These are phyloP conservation scores for Cepaea hortensis DNA, from an alignment of 2,888 invertebrate genomes.

Conservation along the genomic window DNA sequence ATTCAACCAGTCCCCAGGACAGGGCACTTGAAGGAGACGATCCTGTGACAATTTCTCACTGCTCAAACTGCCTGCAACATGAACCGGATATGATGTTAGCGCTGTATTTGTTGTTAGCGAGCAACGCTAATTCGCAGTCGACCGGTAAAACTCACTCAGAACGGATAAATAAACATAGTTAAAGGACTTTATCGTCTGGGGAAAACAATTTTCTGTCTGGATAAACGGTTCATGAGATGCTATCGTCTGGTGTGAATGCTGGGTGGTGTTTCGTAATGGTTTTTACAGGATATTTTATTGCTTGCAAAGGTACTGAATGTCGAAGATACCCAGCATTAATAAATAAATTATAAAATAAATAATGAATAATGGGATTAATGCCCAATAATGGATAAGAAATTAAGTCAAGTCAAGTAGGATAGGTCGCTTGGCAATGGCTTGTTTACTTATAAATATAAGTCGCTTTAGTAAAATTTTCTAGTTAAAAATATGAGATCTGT, in stretches of 20 bases:
- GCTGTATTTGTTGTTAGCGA: conserved; percentile 34
- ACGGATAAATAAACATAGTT: too few relatives aligned
- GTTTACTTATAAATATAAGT: too few relatives aligned
- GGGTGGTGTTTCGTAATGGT: not conserved
- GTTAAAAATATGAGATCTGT: too few relatives aligned
- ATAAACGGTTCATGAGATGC: conserved; percentile 5
- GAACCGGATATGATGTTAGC: not conserved
- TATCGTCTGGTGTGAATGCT: not conserved
- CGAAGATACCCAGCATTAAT: too few relatives aligned
- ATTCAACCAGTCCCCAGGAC: too few relatives aligned
- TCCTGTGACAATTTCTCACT: not conserved
- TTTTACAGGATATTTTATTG: not conserved
- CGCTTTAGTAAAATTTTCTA: too few relatives aligned
- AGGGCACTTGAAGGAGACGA: too few relatives aligned
- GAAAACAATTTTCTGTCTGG: not conserved
- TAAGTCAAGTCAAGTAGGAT: too few relatives aligned
- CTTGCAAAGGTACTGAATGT: not conserved
- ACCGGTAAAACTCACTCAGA: conserved; percentile 15
- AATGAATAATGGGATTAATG: not conserved
- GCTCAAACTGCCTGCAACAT: conserved; percentile 1
- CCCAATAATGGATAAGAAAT: not conserved
- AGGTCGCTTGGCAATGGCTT: too few relatives aligned
- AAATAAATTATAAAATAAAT: too few relatives aligned
- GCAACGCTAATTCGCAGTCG: conserved; percentile 22
- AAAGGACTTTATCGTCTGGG: too few relatives aligned